Evolutionary conservation across 2,888 invertebrate species (phyloP), one percentile per base, ranked within the genome.

Genomic region (Pollenia griseotomentosa): DNA sequence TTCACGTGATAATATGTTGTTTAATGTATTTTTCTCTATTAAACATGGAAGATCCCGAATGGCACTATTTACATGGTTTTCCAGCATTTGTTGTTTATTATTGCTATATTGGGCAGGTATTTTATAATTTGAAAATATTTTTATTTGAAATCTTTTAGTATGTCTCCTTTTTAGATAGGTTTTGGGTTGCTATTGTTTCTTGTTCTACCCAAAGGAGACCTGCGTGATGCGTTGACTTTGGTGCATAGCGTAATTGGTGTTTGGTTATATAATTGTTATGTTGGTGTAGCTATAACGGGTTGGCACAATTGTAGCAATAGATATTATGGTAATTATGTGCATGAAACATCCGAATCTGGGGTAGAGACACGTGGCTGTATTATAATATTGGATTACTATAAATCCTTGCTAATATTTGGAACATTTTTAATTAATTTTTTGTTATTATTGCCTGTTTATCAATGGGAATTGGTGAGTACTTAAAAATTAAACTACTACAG

Each of bases 61-160:
- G 68, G 68, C 33, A 51, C 10, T 68, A 14, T 68, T 9, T 68
- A 14, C 68, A 68, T n/a, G 68, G 51, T 9, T 68, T n/a, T 51
- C 68, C 68, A 51, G 48, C 68, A 8, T 33, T 8, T 12, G 5
- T 51, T 14, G 51, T 33, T 14, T 23, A 23, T n/a, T 48, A 33
- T 48, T 6, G 14, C n/a, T 68, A 68, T 51, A n/a, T 48, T 48
- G 14, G 8, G 0, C 68, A 68, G 68, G 68, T 68, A 51, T 33
- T 51, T 1, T 23, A 8, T 9, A 44, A 42, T 8, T 9, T 44
- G 14, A 10, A 44, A 65, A 44, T 42, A 57, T 23, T 19, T 10
- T 23, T 3, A 33, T 33, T 33, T 33, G 0, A 33, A 33, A 33
- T 33, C 33, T 57, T 19, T 19, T 3, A 8, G 10, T 57, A 19